A percentile compares a stretch with the other conserved stretches of the same genome.
phyloP scores from a whole-genome alignment of 1,140 invertebrate species.

The Calephelis virginiensis region DNA sequence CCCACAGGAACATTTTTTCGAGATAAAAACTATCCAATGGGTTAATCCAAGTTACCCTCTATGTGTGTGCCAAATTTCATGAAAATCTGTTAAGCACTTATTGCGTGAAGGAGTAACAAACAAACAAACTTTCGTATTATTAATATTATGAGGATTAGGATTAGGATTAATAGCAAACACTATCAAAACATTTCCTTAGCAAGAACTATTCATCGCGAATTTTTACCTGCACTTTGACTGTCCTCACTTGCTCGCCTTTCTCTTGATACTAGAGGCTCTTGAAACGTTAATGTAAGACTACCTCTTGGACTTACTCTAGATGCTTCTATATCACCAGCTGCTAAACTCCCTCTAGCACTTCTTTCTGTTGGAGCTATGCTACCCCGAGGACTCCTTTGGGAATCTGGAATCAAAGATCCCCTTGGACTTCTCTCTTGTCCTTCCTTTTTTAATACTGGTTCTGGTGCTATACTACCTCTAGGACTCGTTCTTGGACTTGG shows the following conservation, averaged over 20 bases:
- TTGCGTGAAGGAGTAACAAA: no score
- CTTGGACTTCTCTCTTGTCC: conserved; percentile 79
- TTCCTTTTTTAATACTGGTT: conserved; percentile 68
- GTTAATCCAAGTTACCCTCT: no score
- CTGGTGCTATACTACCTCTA: conserved; percentile 80
- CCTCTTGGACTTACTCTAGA: conserved; percentile 77
- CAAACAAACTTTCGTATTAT: no score
- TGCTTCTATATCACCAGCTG: conserved; percentile 72
- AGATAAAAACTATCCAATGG: no score
- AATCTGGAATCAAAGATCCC: conserved; percentile 80
- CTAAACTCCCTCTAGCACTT: conserved; percentile 74
- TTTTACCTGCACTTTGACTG: conserved; percentile 62
- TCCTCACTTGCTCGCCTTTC: conserved; percentile 81
- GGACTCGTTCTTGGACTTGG: conserved; percentile 79
- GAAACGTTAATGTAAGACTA: conserved; percentile 79
- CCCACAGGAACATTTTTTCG: no score
- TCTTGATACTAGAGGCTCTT: conserved; percentile 78
- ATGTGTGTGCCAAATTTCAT: no score
- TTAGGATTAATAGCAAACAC: no score
- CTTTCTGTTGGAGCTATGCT: conserved; percentile 77
- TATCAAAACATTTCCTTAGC: no score
- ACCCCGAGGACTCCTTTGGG: conserved; percentile 80
- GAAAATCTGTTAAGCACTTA: no score
- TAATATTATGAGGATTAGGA: no score
- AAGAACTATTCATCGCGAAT: neutral